Conservation (phyloP, 2,113 vertebrate species). For the Phylloscopus whistleri region DNA sequence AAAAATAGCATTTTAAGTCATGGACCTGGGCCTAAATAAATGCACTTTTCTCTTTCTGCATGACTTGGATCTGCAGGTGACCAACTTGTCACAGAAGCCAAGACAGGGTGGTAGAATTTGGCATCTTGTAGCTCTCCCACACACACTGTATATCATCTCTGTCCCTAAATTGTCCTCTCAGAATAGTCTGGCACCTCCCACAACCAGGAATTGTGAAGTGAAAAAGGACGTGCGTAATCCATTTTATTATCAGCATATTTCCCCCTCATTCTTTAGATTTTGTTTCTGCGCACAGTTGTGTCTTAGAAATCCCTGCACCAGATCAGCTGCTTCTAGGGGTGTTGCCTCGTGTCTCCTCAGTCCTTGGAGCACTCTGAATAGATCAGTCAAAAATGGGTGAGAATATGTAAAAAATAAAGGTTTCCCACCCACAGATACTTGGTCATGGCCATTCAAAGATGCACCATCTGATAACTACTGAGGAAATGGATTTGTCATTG, state of each 20-base stretch:
- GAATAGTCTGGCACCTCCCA: background rate
- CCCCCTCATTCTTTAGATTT: rapidly evolving
- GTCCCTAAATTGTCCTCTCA: background rate
- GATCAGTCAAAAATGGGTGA: background rate
- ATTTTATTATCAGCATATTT: background rate
- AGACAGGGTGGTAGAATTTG: background rate
- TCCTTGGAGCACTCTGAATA: background rate
- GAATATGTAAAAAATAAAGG: background rate
- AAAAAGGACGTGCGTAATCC: background rate
- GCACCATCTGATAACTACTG: background rate
- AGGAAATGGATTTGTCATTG: background rate
- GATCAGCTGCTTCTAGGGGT: rapidly evolving
- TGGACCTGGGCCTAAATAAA: background rate
- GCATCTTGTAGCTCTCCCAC: background rate
- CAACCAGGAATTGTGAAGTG: background rate
- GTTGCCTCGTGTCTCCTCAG: background rate
- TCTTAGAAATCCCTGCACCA: background rate
- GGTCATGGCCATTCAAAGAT: background rate
- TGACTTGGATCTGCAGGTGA: background rate
- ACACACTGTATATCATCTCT: background rate
- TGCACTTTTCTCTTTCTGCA: background rate
- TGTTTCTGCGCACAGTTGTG: background rate
- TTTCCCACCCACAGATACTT: background rate
- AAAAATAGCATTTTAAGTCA: background rate
- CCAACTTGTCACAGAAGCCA: background rate